Conservation (phyloP, 2,888 invertebrate genomes). For the Parelbella ahira region DNA sequence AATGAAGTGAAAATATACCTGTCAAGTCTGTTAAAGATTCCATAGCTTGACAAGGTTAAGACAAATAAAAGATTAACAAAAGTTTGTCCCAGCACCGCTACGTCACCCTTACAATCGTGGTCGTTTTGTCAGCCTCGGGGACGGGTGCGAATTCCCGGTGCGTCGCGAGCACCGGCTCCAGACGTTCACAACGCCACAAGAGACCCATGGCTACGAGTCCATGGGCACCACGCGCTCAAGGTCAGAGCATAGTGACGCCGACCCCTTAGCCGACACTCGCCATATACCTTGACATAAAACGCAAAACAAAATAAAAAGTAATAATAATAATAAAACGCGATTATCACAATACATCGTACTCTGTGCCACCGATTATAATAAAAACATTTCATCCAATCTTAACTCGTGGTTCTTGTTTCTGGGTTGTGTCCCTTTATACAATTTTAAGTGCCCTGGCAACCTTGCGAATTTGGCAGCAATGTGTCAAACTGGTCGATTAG, state of each 20-base stretch:
- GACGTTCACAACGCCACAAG: slow-evolving; percentile 66
- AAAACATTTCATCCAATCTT: slow-evolving; percentile 11
- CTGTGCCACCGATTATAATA: slow-evolving; percentile 24
- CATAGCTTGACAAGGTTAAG: too few relatives aligned
- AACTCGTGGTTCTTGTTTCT: slow-evolving; percentile 6
- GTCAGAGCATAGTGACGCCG: slow-evolving; percentile 79
- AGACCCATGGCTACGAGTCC: slow-evolving; percentile 87
- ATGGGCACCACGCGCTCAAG: slow-evolving; percentile 93
- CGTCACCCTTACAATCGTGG: slow-evolving; percentile 37
- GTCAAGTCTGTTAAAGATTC: neutral
- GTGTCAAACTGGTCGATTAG: slow-evolving; percentile 28
- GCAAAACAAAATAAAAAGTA: neutral
- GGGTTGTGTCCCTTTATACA: neutral
- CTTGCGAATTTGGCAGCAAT: slow-evolving; percentile 12
- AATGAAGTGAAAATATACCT: too few relatives aligned
- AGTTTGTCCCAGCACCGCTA: too few relatives aligned
- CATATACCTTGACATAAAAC: slow-evolving; percentile 64
- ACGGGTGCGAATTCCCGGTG: slow-evolving; percentile 92
- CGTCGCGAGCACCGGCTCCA: slow-evolving; percentile 83
- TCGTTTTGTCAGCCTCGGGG: slow-evolving; percentile 88
- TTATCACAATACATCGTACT: too few relatives aligned
- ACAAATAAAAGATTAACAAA: slow-evolving; percentile 4
- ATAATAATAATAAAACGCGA: neutral
- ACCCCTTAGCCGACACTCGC: slow-evolving; percentile 41
- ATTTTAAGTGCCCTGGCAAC: neutral